Conservation (phyloP, 2,888 invertebrate genomes). For the Perithous albicinctus region DNA sequence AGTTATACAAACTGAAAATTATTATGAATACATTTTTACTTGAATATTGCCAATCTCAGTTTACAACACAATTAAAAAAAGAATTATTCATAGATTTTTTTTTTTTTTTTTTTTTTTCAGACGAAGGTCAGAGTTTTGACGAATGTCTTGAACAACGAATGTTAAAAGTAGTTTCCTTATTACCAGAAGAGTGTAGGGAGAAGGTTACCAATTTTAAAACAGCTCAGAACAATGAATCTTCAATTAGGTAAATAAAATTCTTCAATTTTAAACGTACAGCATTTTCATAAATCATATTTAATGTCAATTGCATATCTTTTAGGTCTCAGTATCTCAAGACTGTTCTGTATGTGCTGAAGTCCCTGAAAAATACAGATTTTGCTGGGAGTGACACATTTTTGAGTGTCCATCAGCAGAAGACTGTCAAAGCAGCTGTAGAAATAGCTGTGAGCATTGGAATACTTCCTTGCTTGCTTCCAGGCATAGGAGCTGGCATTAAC, state of each 20-base stretch:
- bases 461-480: slow-evolving; percentile 88
- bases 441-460: slow-evolving; percentile 89
- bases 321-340: slow-evolving; percentile 76
- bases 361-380: slow-evolving; percentile 66
- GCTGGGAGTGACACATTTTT: slow-evolving; percentile 81
- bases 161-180: slow-evolving; percentile 77
- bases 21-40: no score
- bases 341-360: slow-evolving; percentile 70
- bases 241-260: slow-evolving; percentile 50
- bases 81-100: background rate
- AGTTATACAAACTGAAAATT: no score
- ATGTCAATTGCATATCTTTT: slow-evolving; percentile 22
- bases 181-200: slow-evolving; percentile 84
- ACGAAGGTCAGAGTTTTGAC: slow-evolving; percentile 73
- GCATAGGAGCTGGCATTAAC: slow-evolving; percentile 87
- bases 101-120: slow-evolving; percentile 71
- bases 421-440: slow-evolving; percentile 88
- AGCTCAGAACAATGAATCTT: slow-evolving; percentile 76
- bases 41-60: no score
- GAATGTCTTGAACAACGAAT: slow-evolving; percentile 76
- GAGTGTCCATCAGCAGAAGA: slow-evolving; percentile 89
- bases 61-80: background rate
- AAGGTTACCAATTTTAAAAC: slow-evolving; percentile 81
- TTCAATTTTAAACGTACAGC: background rate
- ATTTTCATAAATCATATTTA: slow-evolving; percentile 19